phyloP scores from a whole-genome alignment of 1,140 invertebrate genomes.

The Danaus plexippus region DNA sequence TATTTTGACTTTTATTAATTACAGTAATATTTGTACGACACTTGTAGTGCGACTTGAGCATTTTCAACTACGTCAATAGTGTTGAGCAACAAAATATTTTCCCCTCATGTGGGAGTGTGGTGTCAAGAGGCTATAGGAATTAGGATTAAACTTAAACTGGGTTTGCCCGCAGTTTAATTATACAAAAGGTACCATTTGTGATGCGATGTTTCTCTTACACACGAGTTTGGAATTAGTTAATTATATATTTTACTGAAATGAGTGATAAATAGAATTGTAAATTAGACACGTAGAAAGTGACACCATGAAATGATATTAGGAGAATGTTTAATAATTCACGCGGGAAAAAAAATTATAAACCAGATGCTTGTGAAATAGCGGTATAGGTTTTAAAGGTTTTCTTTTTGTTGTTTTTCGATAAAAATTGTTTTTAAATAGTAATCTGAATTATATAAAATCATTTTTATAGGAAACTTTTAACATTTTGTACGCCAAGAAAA shows the following conservation, averaged over 20 bases:
- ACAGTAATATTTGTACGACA: constrained; percentile 51
- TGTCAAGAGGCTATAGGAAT: constrained; percentile 71
- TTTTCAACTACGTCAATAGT: constrained; percentile 65
- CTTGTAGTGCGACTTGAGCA: constrained; percentile 44
- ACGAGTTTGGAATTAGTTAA: constrained; percentile 63
- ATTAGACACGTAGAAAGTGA: constrained; percentile 47
- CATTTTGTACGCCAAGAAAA: constrained; percentile 19
- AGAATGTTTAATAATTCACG: constrained; percentile 34
- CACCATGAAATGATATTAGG: constrained; percentile 37
- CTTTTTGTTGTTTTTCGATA: no score
- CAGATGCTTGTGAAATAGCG: constrained; percentile 23
- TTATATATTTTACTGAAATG: constrained; percentile 54
- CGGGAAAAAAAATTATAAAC: constrained; percentile 27
- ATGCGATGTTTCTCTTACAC: constrained; percentile 51
- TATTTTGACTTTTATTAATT: constrained; percentile 4
- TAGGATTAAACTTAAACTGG: constrained; percentile 70
- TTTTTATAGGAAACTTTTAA: no score
- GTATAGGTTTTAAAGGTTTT: no score
- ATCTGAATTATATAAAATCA: no score
- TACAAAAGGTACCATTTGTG: constrained; percentile 64
- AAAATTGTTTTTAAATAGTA: no score
- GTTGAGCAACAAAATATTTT: constrained; percentile 70
- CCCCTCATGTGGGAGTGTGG: constrained; percentile 57
- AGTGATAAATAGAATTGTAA: constrained; percentile 55
- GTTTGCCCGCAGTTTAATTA: constrained; percentile 69